phyloP scores from a whole-genome alignment of 1,140 invertebrate genomes.

The Cydia amplana region DNA sequence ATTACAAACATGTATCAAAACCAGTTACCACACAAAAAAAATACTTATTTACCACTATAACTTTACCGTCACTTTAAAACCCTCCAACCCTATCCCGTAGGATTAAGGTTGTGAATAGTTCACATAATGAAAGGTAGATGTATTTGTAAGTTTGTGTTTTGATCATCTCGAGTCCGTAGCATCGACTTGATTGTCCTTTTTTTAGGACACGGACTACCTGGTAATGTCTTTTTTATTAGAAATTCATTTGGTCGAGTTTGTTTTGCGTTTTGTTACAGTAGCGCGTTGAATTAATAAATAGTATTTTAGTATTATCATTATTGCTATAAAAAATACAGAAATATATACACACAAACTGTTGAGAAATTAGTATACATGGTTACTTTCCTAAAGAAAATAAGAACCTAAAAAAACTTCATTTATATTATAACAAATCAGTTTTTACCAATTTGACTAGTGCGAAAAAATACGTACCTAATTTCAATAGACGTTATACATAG shows the following conservation, averaged over 20 bases:
- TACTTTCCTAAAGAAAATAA: too few species aligned
- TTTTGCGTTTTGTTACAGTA: slow-evolving; percentile 29
- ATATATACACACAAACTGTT: background rate
- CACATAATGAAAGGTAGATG: background rate
- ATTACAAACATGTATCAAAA: slow-evolving; percentile 58
- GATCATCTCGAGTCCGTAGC: slow-evolving; percentile 35
- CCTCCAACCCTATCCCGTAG: background rate
- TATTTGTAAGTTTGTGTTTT: slow-evolving; percentile 25
- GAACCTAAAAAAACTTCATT: too few species aligned
- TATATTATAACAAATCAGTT: too few species aligned
- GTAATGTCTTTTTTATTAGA: slow-evolving; percentile 68
- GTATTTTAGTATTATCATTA: background rate
- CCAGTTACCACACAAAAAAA: slow-evolving; percentile 47
- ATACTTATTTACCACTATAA: slow-evolving; percentile 32
- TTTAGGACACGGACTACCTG: slow-evolving; percentile 58
- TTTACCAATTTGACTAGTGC: too few species aligned
- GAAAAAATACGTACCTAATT: too few species aligned
- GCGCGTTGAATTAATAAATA: slow-evolving; percentile 1
- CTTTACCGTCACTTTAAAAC: background rate
- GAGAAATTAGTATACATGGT: too few species aligned
- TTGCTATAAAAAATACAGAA: too few species aligned
- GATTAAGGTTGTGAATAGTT: slow-evolving; percentile 41
- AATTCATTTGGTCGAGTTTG: slow-evolving; percentile 24
- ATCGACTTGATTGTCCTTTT: slow-evolving; percentile 50
- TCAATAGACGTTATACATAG: too few species aligned